Evolutionary conservation across 2,797 vertebrate species (phyloP), one percentile per base, ranked within the genome.

Genomic region (Sebastes nivosus): DNA sequence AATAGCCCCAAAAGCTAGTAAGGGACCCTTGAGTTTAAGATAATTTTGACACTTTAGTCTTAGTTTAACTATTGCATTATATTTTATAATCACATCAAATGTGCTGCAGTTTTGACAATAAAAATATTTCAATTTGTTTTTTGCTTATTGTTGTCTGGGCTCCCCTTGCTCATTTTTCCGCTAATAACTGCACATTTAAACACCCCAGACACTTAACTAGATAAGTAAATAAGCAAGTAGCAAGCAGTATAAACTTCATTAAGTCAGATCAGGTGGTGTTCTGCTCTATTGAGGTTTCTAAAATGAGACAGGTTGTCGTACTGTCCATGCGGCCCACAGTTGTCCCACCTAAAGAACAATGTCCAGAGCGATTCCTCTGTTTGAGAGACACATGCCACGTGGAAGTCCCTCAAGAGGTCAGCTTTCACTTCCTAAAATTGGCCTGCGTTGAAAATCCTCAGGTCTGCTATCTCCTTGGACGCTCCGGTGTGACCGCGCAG

Each of bases 391-490:
- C 80, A 83, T 90, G 92, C 88, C 91, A 92, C 36, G 81, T 16
- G 14, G 81, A 88, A 88, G 83, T 92, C 89, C 93, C 94, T 36
- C 52, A 86, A 92, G 93, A 92, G 85, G 85, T 90, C 83, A 63
- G 86, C 86, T 85, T 87, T 92, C 91, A 93, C 88, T 88, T 90
- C 82, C 75, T 91, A 87, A 92, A 91, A 95, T 91, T 92, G 92
- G 86, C 87, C 89, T 72, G 84, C 13, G 38, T 81, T 87, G 80
- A 84, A 92, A 87, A 86, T 86, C 84, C 83, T 88, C 79, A 55
- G 63, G 58, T 86, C 55, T 80, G 27, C 82, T 78, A 84, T 90
- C 79, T 86, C 72, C 72, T 77, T 46, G 66, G 79, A 84, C 22
- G 80, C 77, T 81, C 84, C 64, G 36, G 79, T 78, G 82, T 77